Conservation (phyloP, 1,140 invertebrate genomes). For the Nixonia krombeini region DNA sequence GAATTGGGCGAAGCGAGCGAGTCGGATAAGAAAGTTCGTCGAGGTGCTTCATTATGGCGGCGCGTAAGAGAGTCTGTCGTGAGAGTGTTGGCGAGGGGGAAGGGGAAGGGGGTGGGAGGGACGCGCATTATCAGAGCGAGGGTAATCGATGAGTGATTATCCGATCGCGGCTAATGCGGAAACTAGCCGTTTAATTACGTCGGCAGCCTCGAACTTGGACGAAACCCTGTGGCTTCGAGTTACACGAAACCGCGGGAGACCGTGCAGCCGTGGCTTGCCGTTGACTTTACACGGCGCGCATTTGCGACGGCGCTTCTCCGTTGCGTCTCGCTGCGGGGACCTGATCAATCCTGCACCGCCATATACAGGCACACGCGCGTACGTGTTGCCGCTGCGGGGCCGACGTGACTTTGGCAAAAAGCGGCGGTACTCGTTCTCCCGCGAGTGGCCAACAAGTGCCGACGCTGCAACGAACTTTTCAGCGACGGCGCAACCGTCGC, state of each 20-base stretch:
- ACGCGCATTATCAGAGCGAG: constrained; percentile 31
- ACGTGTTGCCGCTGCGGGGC: too few species aligned
- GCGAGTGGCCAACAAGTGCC: too few species aligned
- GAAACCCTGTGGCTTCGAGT: constrained; percentile 55
- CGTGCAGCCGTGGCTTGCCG: constrained; percentile 37
- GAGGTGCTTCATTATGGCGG: too few species aligned
- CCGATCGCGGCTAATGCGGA: constrained; percentile 70
- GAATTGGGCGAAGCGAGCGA: not conserved
- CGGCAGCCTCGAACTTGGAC: constrained; percentile 60
- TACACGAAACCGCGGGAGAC: constrained; percentile 49
- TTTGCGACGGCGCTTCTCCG: too few species aligned
- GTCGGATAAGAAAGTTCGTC: not conserved
- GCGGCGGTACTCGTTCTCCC: too few species aligned
- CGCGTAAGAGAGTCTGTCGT: not conserved
- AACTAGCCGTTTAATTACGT: constrained; percentile 72
- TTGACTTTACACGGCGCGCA: constrained; percentile 56
- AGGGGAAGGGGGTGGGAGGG: too few species aligned
- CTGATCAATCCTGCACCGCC: constrained; percentile 26
- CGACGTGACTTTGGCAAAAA: too few species aligned
- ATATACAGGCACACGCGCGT: constrained; percentile 17
- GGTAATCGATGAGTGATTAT: constrained; percentile 71
- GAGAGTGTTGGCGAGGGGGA: too few species aligned
- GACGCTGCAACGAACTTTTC: too few species aligned
- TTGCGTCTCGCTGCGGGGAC: constrained; percentile 35
- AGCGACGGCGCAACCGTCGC: too few species aligned